A percentile compares a stretch with the other conserved stretches of the same genome.
These are phyloP conservation scores for Cichladusa arquata DNA, from an alignment of 2,113 vertebrate genomes.

Conservation along the genomic window DNA sequence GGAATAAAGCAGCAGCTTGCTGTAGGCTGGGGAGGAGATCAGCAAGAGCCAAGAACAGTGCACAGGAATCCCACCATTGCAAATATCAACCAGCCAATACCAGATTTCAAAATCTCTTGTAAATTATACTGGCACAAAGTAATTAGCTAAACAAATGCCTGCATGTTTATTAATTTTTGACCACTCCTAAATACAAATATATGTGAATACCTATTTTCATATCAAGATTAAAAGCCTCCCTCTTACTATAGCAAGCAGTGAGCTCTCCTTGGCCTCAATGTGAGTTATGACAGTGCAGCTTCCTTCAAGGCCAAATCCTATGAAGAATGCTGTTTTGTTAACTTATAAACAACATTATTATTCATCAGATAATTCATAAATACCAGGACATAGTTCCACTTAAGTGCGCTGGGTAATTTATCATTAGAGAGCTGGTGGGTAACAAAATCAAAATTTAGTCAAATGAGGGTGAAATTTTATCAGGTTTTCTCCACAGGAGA, in stretches of 20 bases:
- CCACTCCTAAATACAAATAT: background rate
- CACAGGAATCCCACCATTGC: background rate
- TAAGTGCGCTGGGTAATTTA: background rate
- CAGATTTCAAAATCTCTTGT: background rate
- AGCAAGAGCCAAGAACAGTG: background rate
- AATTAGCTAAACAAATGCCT: background rate
- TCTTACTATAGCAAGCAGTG: background rate
- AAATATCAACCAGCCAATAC: background rate
- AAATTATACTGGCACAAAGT: background rate
- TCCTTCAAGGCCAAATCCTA: background rate
- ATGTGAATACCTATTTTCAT: background rate
- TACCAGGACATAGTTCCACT: background rate
- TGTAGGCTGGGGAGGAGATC: background rate
- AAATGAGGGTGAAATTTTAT: slow-evolving; percentile 43
- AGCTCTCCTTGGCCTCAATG: background rate
- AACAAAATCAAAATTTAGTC: background rate
- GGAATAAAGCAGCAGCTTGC: background rate
- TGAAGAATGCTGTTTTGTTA: background rate
- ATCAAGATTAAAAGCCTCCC: background rate
- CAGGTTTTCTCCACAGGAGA: slow-evolving; percentile 73
- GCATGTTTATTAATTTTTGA: slow-evolving; percentile 2
- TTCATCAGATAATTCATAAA: background rate
- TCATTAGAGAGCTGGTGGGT: background rate
- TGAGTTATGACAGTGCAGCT: background rate
- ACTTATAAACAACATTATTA: background rate